Percentiles rank a stretch among this genome's conserved stretches.
phyloP scores from a whole-genome alignment of 2,888 invertebrate species.

The Xylota segnis region DNA sequence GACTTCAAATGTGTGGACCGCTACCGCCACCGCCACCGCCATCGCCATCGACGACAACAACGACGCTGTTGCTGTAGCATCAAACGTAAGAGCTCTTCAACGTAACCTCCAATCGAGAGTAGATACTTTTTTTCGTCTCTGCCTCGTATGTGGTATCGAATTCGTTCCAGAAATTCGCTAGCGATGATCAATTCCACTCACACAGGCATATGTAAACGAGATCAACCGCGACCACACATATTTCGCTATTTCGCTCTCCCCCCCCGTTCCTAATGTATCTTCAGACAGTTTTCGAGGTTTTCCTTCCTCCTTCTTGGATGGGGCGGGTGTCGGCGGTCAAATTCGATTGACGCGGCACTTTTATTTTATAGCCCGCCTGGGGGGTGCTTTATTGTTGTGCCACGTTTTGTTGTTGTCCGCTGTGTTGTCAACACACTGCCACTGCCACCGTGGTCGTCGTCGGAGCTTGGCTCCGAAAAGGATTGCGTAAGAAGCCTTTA shows the following conservation, averaged over 20 bases:
- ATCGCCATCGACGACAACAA: background rate
- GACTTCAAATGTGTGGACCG: slow-evolving; percentile 33
- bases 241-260: slow-evolving; percentile 3
- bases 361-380: slow-evolving; percentile 28
- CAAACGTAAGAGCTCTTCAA: slow-evolving; percentile 50
- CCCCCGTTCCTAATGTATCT: background rate
- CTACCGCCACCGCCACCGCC: slow-evolving; percentile 7
- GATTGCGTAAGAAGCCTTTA: slow-evolving; percentile 57
- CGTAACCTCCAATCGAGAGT: slow-evolving; percentile 53
- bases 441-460: slow-evolving; percentile 28
- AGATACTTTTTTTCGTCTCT: background rate
- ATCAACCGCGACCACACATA: slow-evolving; percentile 17
- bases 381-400: slow-evolving; percentile 33
- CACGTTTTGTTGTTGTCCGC: slow-evolving; percentile 22
- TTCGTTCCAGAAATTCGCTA: slow-evolving; percentile 29
- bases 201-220: background rate
- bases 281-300: slow-evolving; percentile 30
- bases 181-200: slow-evolving; percentile 41
- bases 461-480: slow-evolving; percentile 34
- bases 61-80: slow-evolving; percentile 13
- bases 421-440: slow-evolving; percentile 44
- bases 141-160: background rate
- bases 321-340: background rate
- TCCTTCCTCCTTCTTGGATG: background rate
- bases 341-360: slow-evolving; percentile 8